Percentiles rank a stretch among this genome's conserved stretches.
Conservation (phyloP, 2,797 vertebrate species). For the Cuniculus paca region DNA sequence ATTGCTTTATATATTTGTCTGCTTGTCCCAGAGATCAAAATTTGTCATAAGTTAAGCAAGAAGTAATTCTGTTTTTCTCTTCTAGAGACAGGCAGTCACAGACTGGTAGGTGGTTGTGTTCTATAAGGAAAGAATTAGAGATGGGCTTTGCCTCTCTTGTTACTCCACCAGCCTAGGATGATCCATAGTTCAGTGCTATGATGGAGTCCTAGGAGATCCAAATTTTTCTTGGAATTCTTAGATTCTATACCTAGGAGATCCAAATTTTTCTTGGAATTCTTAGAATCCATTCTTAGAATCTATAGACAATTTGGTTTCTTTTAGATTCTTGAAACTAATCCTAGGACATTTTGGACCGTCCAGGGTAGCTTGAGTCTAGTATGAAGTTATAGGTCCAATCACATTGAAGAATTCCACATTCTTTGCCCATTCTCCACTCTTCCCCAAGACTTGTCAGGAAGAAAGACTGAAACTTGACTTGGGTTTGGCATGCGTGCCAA, state of each 20-base stretch:
- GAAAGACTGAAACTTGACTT: neutral
- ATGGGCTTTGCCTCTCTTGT: neutral
- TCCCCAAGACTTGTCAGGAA: neutral
- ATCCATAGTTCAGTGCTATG: neutral
- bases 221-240: constrained; percentile 21
- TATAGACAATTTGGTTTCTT: neutral
- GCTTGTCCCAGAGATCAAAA: neutral
- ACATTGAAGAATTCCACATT: neutral
- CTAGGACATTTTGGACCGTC: neutral
- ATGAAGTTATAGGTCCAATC: neutral
- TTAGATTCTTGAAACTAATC: constrained; percentile 1
- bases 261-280: constrained; percentile 10
- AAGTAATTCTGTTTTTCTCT: neutral
- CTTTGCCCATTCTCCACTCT: neutral
- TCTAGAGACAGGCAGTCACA: neutral
- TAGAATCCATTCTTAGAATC: neutral
- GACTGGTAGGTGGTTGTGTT: neutral
- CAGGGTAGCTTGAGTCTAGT: neutral
- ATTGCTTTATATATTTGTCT: neutral
- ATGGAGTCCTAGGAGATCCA: neutral
- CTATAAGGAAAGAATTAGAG: neutral
- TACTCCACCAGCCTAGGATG: no score
- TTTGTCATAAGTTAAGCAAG: neutral
- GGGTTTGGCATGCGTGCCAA: neutral
- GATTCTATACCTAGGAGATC: neutral